phyloP scores from a whole-genome alignment of 2,797 vertebrate genomes.

The Dicrostonyx torquatus region DNA sequence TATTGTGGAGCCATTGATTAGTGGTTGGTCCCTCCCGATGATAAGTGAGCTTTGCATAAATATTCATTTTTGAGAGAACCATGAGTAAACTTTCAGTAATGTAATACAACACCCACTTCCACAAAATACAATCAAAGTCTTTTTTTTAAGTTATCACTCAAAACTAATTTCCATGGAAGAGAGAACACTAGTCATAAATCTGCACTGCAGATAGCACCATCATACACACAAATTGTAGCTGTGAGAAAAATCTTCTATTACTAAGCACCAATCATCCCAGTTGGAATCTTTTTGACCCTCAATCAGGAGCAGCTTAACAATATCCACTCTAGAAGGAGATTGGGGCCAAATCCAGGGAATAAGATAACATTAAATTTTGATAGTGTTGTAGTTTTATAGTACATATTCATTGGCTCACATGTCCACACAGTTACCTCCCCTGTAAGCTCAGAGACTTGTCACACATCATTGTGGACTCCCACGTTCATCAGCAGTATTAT shows the following conservation, averaged over 20 bases:
- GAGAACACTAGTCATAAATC: constrained; percentile 1
- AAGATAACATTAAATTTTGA: neutral
- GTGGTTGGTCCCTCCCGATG: neutral
- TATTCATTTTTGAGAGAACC: constrained; percentile 11
- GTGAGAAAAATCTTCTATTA: constrained; percentile 1
- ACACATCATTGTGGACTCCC: neutral
- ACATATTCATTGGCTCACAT: neutral
- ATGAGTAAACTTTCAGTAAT: constrained; percentile 1
- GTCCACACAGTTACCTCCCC: neutral
- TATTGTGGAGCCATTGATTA: neutral
- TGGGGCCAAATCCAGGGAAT: neutral
- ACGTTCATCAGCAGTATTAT: neutral
- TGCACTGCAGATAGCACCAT: neutral
- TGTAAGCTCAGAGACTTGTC: neutral
- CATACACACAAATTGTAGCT: neutral
- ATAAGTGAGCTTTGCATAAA: constrained; percentile 25
- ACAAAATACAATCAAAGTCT: constrained; percentile 19
- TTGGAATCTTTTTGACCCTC: constrained; percentile 20
- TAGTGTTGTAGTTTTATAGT: neutral
- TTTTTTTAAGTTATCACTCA: neutral
- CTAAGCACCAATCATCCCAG: neutral
- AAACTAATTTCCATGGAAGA: constrained; percentile 48
- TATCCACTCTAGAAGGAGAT: neutral
- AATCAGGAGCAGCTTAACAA: constrained; percentile 45
- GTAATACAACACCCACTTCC: neutral